phyloP scores from a whole-genome alignment of 2,113 vertebrate genomes.

The Carettochelys insculpta region DNA sequence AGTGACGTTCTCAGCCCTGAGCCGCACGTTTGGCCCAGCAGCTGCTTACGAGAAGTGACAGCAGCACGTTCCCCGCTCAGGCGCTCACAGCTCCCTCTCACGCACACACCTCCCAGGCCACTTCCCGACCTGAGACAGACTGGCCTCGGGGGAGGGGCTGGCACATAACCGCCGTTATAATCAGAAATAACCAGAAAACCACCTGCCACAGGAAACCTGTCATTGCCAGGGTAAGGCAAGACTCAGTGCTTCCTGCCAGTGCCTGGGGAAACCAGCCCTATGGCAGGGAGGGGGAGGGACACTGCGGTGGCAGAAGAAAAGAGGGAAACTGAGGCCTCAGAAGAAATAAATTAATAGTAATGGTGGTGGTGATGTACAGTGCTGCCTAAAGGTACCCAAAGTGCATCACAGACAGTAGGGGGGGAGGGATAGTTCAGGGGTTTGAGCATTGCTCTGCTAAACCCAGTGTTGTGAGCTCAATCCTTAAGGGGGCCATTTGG shows the following conservation, averaged over 20 bases:
- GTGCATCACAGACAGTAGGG: not conserved
- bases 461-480: too few species aligned
- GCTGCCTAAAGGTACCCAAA: not conserved
- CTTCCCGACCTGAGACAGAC: constrained; percentile 37
- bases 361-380: not conserved
- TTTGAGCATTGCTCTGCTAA: too few species aligned
- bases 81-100: constrained; percentile 63
- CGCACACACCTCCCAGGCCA: not conserved
- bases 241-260: constrained; percentile 82
- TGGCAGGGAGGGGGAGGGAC: not conserved
- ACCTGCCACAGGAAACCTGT: constrained; percentile 84
- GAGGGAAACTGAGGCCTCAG: constrained; percentile 29
- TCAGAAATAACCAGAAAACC: constrained; percentile 74
- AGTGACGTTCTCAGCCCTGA: constrained; percentile 24
- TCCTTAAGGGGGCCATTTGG: too few species aligned
- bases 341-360: constrained; percentile 60
- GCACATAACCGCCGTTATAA: constrained; percentile 53
- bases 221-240: constrained; percentile 84
- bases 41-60: constrained; percentile 74
- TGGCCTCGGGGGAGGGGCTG: not conserved
- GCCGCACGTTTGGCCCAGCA: not conserved
- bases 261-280: constrained; percentile 54
- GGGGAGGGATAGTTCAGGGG: too few species aligned
- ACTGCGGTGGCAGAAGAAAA: constrained; percentile 39
- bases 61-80: constrained; percentile 56